phyloP scores from a whole-genome alignment of 2,797 vertebrate genomes.

The Falco columbarius region DNA sequence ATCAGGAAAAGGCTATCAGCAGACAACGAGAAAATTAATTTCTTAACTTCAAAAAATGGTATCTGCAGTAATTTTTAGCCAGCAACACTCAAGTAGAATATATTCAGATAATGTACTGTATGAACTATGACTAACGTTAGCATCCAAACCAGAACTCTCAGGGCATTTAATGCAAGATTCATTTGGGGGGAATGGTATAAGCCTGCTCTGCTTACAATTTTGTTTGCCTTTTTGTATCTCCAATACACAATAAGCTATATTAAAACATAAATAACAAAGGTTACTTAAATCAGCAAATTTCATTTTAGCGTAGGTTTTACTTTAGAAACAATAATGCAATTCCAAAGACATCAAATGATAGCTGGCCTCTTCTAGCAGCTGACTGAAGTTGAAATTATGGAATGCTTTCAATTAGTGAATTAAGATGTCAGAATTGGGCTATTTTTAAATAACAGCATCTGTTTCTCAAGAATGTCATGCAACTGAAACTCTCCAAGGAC shows the following conservation, averaged over 20 bases:
- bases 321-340: neutral
- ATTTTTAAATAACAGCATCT: conserved; percentile 39
- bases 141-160: neutral
- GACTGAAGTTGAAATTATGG: neutral
- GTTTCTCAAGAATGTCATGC: neutral
- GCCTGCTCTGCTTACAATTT: neutral
- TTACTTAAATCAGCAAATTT: neutral
- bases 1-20: neutral
- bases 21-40: neutral
- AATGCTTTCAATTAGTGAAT: neutral
- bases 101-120: neutral
- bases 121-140: neutral
- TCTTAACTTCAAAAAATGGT: neutral
- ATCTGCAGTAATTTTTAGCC: neutral
- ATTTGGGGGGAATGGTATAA: neutral
- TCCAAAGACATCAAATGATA: neutral
- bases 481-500: neutral
- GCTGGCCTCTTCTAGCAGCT: conserved; percentile 11
- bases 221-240: neutral
- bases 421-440: conserved; percentile 34
- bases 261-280: neutral
- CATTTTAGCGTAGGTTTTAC: neutral
- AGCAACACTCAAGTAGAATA: neutral
- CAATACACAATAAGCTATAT: neutral
- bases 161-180: neutral